Percentiles rank a stretch among this genome's conserved stretches.
These are phyloP conservation scores for Anagrus nilaparvatae DNA, from an alignment of 1,140 invertebrate genomes.

Conservation along the genomic window DNA sequence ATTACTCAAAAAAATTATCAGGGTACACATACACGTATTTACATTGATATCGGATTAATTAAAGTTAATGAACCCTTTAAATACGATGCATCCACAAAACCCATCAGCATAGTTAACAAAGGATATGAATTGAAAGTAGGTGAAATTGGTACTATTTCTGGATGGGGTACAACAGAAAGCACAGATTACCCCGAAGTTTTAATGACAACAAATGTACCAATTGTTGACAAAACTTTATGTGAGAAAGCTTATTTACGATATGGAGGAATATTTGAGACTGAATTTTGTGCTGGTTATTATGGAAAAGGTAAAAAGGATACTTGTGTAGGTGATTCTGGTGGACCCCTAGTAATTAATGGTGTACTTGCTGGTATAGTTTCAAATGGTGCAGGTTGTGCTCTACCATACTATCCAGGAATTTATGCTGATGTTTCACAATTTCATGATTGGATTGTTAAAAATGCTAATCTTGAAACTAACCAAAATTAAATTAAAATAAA, in stretches of 20 bases:
- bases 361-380: constrained; percentile 40
- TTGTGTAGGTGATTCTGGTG: constrained; percentile 24
- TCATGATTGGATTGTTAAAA: constrained; percentile 33
- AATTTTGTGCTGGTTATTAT: constrained; percentile 36
- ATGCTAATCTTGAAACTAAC: no score
- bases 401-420: constrained; percentile 41
- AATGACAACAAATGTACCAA: constrained; percentile 25
- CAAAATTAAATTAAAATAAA: no score
- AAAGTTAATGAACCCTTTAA: no score
- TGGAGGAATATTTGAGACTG: constrained; percentile 20
- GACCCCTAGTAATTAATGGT: constrained; percentile 20
- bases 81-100: no score
- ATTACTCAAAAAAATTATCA: no score
- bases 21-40: no score
- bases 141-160: no score
- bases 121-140: no score
- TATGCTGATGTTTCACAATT: constrained; percentile 39
- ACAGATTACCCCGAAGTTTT: constrained; percentile 11
- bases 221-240: constrained; percentile 22
- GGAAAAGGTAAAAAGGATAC: constrained; percentile 1
- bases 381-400: constrained; percentile 42
- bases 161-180: no score
- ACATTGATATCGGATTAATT: no score
- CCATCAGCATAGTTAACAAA: no score
- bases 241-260: constrained; percentile 16